Evolutionary conservation across 2,797 vertebrate species (phyloP).

Genomic region (Vultur gryphus): DNA sequence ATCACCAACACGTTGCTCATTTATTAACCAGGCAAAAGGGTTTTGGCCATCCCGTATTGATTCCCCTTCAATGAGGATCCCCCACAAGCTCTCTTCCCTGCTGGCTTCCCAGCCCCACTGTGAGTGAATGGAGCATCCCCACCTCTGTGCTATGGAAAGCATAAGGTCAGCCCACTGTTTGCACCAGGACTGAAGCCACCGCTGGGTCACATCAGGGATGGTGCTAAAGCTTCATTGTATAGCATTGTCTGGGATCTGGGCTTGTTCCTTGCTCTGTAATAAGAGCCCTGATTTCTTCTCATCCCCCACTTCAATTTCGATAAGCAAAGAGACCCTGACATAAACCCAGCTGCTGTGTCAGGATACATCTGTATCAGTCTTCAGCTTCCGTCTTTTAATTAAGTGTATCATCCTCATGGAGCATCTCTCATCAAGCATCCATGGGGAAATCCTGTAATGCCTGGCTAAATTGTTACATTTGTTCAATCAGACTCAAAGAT

Average conservation of each 20-base stretch:
- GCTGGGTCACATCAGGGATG: fast-evolving
- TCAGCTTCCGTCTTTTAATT: slow-evolving; percentile 41
- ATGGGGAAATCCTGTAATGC: slow-evolving; percentile 55
- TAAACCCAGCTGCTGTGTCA: slow-evolving; percentile 52
- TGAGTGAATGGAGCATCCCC: background rate
- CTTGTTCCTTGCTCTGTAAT: background rate
- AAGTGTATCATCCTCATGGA: slow-evolving; percentile 22
- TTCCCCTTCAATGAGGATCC: fast-evolving
- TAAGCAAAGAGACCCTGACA: slow-evolving; percentile 21
- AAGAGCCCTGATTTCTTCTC: background rate
- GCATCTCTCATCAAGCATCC: slow-evolving; percentile 32
- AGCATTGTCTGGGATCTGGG: background rate
- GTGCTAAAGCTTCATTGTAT: background rate
- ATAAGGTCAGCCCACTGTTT: background rate
- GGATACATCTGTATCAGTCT: slow-evolving; percentile 39
- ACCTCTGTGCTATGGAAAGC: background rate
- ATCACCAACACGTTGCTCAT: fast-evolving
- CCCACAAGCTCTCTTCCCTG: background rate
- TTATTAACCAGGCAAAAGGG: background rate
- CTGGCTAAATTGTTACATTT: slow-evolving; percentile 63
- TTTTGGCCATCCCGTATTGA: fast-evolving
- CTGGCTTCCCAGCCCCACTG: background rate
- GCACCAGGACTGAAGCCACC: background rate
- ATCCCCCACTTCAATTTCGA: background rate
- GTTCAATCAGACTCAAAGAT: slow-evolving; percentile 55